phyloP scores from a whole-genome alignment of 37 sponge, comb jelly and placozoan genomes.

The Chondrilla cf. caribensis region DNA sequence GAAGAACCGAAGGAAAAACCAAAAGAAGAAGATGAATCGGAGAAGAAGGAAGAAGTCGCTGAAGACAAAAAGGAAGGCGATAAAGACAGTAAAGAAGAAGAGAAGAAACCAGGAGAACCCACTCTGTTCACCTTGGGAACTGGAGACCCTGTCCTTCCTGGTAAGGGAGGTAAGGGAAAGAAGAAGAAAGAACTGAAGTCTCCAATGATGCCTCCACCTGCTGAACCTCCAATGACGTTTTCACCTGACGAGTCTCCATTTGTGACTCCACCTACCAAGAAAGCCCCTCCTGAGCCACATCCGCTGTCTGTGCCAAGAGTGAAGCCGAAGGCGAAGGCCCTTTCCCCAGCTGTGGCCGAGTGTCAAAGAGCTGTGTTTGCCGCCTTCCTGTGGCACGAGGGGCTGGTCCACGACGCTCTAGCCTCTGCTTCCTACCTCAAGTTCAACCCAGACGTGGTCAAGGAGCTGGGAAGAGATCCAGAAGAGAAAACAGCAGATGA shows the following conservation, averaged over 20 bases:
- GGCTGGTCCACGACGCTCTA: slow-evolving; percentile 87
- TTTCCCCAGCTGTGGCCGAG: slow-evolving; percentile 89
- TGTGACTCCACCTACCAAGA: background rate
- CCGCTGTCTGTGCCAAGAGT: slow-evolving; percentile 11
- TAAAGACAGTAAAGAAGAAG: background rate
- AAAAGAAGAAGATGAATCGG: background rate
- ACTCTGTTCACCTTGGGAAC: slow-evolving; percentile 12
- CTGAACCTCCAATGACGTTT: background rate
- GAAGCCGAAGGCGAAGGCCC: slow-evolving; percentile 42
- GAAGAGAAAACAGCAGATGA: slow-evolving; percentile 28
- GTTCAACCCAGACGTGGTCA: slow-evolving; percentile 71
- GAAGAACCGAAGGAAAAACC: background rate
- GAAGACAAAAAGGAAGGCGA: slow-evolving; percentile 20
- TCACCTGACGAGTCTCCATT: background rate
- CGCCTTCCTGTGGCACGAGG: slow-evolving; percentile 97
- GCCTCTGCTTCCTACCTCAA: slow-evolving; percentile 90
- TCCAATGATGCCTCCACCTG: background rate
- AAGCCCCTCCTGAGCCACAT: background rate
- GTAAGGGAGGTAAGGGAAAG: slow-evolving; percentile 13
- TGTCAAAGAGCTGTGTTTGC: slow-evolving; percentile 88
- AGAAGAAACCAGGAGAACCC: background rate
- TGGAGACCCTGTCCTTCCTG: slow-evolving; percentile 8
- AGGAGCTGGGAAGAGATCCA: slow-evolving; percentile 38
- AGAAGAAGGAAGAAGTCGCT: slow-evolving; percentile 7
- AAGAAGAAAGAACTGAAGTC: background rate